Evolutionary conservation across 2,797 vertebrate genomes (phyloP).

Genomic region (Typhlichthys eigenmanni): DNA sequence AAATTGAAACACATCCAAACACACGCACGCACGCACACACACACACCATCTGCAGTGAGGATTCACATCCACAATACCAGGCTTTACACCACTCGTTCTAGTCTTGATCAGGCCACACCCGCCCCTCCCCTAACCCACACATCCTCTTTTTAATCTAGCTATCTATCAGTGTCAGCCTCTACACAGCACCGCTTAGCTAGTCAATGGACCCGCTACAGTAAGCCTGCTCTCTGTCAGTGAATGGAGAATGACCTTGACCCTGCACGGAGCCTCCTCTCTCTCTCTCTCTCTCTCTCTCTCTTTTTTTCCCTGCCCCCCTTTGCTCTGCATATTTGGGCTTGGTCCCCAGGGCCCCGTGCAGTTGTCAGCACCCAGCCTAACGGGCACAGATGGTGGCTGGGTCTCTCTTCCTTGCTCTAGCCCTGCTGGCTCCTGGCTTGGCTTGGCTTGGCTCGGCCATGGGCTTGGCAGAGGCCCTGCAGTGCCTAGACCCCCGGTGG

Average conservation of each 20-base stretch:
- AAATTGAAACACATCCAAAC: slow-evolving; percentile 51
- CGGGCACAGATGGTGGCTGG: slow-evolving; percentile 75
- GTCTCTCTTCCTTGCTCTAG: slow-evolving; percentile 57
- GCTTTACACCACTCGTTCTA: slow-evolving; percentile 22
- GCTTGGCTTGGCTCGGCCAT: slow-evolving; percentile 27
- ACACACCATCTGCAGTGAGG: slow-evolving; percentile 10
- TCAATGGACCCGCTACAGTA: slow-evolving; percentile 19
- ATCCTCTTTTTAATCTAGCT: slow-evolving; percentile 12
- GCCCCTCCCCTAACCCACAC: slow-evolving; percentile 16
- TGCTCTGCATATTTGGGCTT: slow-evolving; percentile 53
- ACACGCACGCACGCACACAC: slow-evolving; percentile 31
- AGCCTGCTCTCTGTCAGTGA: slow-evolving; percentile 38
- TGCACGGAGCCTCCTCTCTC: slow-evolving; percentile 37
- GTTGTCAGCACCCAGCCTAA: slow-evolving; percentile 70
- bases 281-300: slow-evolving; percentile 18
- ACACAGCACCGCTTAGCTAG: slow-evolving; percentile 32
- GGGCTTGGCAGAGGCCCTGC: slow-evolving; percentile 30
- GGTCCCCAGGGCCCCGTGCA: slow-evolving; percentile 52
- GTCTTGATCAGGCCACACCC: slow-evolving; percentile 28
- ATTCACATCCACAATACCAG: slow-evolving; percentile 4
- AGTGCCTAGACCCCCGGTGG: too few relatives aligned
- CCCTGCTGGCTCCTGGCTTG: slow-evolving; percentile 47
- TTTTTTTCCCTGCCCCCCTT: neutral
- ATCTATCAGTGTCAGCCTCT: slow-evolving; percentile 35
- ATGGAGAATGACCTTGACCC: slow-evolving; percentile 53